Conservation (phyloP, 2,113 vertebrate species). For the Atractosteus spatula region DNA sequence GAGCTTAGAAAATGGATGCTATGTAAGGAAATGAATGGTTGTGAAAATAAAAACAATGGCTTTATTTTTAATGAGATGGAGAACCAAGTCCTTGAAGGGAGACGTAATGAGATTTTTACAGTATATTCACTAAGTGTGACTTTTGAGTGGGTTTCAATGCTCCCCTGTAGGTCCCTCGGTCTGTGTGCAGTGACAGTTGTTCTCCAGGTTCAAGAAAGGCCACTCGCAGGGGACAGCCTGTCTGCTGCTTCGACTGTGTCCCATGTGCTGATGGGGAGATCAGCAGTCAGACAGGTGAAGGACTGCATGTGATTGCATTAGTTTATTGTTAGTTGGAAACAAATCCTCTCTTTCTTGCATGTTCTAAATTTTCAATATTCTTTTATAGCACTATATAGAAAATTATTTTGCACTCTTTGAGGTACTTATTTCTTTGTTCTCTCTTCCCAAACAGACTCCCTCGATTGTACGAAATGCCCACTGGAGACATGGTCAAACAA, state of each 20-base stretch:
- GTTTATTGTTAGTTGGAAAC: neutral
- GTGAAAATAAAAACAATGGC: no score
- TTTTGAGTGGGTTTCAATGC: no score
- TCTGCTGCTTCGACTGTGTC: slow-evolving; percentile 73
- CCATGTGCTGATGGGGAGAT: slow-evolving; percentile 68
- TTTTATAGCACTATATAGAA: neutral
- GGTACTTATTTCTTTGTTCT: slow-evolving; percentile 14
- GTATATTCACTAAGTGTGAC: no score
- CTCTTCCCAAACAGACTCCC: slow-evolving; percentile 47
- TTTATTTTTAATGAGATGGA: no score
- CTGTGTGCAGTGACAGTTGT: slow-evolving; percentile 67
- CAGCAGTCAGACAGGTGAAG: slow-evolving; percentile 62
- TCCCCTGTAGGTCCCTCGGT: slow-evolving; percentile 49
- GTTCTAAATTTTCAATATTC: neutral
- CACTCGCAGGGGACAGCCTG: slow-evolving; percentile 53
- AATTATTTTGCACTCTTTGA: neutral
- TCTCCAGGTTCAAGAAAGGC: slow-evolving; percentile 55
- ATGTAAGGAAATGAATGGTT: no score
- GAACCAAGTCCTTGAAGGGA: no score
- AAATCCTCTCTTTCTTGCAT: neutral
- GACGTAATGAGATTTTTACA: no score
- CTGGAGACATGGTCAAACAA: slow-evolving; percentile 58
- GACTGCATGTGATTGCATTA: neutral
- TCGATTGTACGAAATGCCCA: slow-evolving; percentile 58
- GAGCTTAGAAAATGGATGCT: no score